These are phyloP conservation scores for Oreonectes daqikongensis DNA, from an alignment of 2,797 vertebrate species.

Conservation along the genomic window DNA sequence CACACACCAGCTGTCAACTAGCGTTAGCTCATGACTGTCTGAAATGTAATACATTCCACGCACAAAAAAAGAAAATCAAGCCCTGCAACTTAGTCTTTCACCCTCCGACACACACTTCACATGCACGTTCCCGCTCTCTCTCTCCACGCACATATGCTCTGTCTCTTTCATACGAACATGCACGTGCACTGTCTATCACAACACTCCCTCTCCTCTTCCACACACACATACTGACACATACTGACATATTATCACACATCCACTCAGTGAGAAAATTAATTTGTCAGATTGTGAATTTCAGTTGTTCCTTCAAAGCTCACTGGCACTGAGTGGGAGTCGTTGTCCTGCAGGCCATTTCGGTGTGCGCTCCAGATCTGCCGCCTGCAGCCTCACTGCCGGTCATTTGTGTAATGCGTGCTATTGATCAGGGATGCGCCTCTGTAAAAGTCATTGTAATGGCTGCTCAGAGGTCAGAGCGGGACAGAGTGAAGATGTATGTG, in stretches of 20 bases:
- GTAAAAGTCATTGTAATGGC: slow-evolving; percentile 13
- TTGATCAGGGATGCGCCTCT: slow-evolving; percentile 40
- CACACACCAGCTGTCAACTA: slow-evolving; percentile 43
- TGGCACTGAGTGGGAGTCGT: not conserved
- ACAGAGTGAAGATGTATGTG: slow-evolving; percentile 46
- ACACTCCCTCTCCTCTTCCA: not conserved
- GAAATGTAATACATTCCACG: slow-evolving; percentile 32
- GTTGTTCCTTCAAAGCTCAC: slow-evolving; percentile 24
- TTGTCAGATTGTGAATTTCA: slow-evolving; percentile 22
- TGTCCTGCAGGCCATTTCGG: slow-evolving; percentile 27
- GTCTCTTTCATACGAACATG: not conserved
- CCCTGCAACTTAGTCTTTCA: slow-evolving; percentile 5
- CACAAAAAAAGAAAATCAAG: slow-evolving; percentile 11
- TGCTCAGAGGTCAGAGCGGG: slow-evolving; percentile 36
- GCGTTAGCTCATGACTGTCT: slow-evolving; percentile 39
- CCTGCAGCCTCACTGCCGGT: slow-evolving; percentile 27
- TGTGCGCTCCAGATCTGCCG: slow-evolving; percentile 24
- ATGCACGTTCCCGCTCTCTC: not conserved
- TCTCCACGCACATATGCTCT: not conserved
- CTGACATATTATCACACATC: slow-evolving; percentile 18
- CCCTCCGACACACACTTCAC: slow-evolving; percentile 16
- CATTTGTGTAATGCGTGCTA: slow-evolving; percentile 41
- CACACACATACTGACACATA: not conserved
- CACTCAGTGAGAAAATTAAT: slow-evolving; percentile 29
- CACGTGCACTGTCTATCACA: slow-evolving; percentile 22